Conservation (phyloP, 2,888 invertebrate genomes). For the Arge pagana region DNA sequence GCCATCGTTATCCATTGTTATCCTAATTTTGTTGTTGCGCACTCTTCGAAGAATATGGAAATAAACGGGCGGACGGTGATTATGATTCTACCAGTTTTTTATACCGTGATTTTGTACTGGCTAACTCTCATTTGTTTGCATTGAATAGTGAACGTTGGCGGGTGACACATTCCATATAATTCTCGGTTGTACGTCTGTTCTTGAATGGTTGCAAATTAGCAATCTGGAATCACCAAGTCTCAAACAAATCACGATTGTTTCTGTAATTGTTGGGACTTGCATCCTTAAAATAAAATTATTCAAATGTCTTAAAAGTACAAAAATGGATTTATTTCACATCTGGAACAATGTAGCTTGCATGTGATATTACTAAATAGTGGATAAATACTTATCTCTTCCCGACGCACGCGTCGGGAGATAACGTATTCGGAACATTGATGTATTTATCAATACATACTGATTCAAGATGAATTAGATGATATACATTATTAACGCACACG, state of each 20-base stretch:
- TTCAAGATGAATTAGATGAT: neutral
- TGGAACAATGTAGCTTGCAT: constrained; percentile 1
- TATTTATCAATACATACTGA: neutral
- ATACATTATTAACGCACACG: neutral
- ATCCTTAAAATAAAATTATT: constrained; percentile 46
- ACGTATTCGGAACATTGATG: no score
- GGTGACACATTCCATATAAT: constrained; percentile 78
- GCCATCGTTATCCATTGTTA: no score
- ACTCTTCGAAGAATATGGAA: neutral
- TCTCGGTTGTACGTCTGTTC: constrained; percentile 71
- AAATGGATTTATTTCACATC: constrained; percentile 13
- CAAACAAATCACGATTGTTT: constrained; percentile 69
- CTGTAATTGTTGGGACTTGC: constrained; percentile 64
- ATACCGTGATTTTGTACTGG: constrained; percentile 42
- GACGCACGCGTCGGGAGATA: no score
- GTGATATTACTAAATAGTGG: constrained; percentile 5
- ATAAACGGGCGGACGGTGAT: neutral
- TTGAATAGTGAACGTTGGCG: constrained; percentile 83
- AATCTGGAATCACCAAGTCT: constrained; percentile 75
- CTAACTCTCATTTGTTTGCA: constrained; percentile 48
- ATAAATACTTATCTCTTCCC: constrained; percentile 59
- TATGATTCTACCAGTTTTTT: neutral
- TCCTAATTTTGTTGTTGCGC: no score
- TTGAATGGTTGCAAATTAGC: constrained; percentile 77
- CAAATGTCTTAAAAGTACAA: constrained; percentile 40